Base-by-base conservation (phyloP, 2,113 vertebrate genomes). In the Lipophrys pholis region DNA sequence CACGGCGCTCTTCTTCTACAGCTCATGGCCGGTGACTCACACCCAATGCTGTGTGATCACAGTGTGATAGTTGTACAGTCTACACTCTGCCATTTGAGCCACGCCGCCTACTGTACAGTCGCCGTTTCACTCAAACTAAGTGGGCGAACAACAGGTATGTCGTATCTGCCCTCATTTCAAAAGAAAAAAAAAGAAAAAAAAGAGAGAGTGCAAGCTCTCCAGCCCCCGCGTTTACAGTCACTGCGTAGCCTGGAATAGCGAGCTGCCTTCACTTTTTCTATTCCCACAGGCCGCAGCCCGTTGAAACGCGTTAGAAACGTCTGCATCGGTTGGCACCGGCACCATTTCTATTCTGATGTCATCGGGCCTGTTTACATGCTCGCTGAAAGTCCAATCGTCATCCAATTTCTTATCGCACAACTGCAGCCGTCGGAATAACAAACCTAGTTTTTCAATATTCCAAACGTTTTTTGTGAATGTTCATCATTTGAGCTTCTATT, bases 1-100 rank as follows among this genome's bases (percentile, higher is more conserved):
- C 53, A 79, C 76, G 66, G 57, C 50, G 56, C 62, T 85, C 39
- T 60, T 69, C 14, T 57, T 43, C 75, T 35, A 54, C 11, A 14
- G 55, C 16, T n/a, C 57, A 43, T 30, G 57, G 48, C 42, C 58
- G 77, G 68, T 80, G 76, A 83, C 63, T 82, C 79, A 80, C 30
- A 11, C 53, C 21, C 21, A 30, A 3, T 1, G 1, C n/a, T 58
- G 40, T 43, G n/a, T 52, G 80, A 55, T 41, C 9, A 1, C 57
- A 16, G 40, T 48, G 38, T 46, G 52, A 49, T 39, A 56, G 46
- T 53, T 69, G 55, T 61, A 64, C 45, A 64, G 49, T 66, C 42
- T 11, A 45, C 65, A 50, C n/a, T 81, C 12, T n/a, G 7, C 52
- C 46, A 51, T 5, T 17, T 55, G 45, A 55, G 58, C 2, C 30